Conservation (phyloP, 2,797 vertebrate genomes). For the Sylvia borin region DNA sequence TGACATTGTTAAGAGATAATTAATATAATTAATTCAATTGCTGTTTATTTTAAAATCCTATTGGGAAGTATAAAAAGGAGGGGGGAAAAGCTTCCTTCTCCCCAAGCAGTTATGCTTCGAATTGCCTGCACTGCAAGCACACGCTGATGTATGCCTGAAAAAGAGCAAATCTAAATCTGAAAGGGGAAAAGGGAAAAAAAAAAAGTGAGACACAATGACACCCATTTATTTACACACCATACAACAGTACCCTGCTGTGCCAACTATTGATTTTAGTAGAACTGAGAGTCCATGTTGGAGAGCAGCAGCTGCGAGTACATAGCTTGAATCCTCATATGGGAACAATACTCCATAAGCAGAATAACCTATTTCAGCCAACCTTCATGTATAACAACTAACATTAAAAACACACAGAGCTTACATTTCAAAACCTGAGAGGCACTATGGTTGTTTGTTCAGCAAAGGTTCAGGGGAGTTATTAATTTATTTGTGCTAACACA, state of each 20-base stretch:
- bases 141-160: not conserved
- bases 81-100: not conserved
- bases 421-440: not conserved
- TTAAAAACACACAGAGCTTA: slow-evolving; percentile 21
- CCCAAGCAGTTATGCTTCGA: not conserved
- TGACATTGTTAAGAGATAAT: slow-evolving; percentile 19
- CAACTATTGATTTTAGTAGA: slow-evolving; percentile 34
- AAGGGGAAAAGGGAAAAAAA: not conserved
- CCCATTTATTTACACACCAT: slow-evolving; percentile 51
- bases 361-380: slow-evolving; percentile 40
- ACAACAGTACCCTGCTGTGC: slow-evolving; percentile 19
- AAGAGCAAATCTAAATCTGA: slow-evolving; percentile 46
- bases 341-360: slow-evolving; percentile 54
- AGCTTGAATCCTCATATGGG: slow-evolving; percentile 21
- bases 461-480: not conserved
- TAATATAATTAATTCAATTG: slow-evolving; percentile 39
- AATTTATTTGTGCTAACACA: slow-evolving; percentile 9
- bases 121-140: slow-evolving; percentile 5
- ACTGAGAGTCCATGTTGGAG: slow-evolving; percentile 9
- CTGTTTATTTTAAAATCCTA: slow-evolving; percentile 39
- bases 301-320: slow-evolving; percentile 36
- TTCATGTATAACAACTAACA: not conserved
- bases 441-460: not conserved
- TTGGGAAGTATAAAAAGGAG: not conserved
- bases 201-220: slow-evolving; percentile 55